Evolutionary conservation across 2,113 vertebrate species (phyloP).

Genomic region (Todiramphus chloris): DNA sequence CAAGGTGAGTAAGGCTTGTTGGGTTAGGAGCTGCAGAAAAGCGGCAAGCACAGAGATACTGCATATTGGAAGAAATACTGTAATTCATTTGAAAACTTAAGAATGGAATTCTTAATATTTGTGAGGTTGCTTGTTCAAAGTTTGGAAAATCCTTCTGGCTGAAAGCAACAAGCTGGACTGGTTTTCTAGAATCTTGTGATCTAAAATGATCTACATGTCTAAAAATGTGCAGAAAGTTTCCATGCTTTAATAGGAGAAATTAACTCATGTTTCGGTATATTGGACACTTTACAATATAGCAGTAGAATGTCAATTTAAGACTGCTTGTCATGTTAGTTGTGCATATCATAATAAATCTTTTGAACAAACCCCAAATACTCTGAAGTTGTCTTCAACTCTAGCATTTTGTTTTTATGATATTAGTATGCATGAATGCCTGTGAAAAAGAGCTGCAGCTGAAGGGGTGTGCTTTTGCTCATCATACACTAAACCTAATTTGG

Average conservation of each 20-base stretch:
- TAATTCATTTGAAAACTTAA: constrained; percentile 15
- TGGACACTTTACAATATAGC: constrained; percentile 31
- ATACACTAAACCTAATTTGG: constrained; percentile 67
- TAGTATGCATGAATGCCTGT: constrained; percentile 60
- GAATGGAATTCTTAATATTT: neutral
- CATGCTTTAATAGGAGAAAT: constrained; percentile 53
- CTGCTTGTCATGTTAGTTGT: constrained; percentile 43
- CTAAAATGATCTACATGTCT: constrained; percentile 48
- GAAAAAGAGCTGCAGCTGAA: constrained; percentile 69
- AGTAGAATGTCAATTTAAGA: constrained; percentile 66
- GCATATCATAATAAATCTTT: constrained; percentile 64
- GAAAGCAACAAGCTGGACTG: constrained; percentile 48
- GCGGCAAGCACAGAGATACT: neutral
- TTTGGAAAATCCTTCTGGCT: constrained; percentile 61
- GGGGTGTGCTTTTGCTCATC: constrained; percentile 56
- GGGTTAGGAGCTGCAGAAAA: neutral
- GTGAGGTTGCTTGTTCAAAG: constrained; percentile 26
- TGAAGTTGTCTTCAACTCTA: constrained; percentile 60
- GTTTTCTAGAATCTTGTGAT: constrained; percentile 56
- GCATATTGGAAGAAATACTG: neutral
- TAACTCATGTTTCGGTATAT: neutral
- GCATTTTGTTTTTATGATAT: constrained; percentile 62
- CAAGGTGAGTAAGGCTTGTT: neutral
- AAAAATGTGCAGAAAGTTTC: constrained; percentile 65
- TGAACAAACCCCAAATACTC: constrained; percentile 56